phyloP scores from a whole-genome alignment of 2,113 vertebrate genomes.

The Phylloscopus whistleri region DNA sequence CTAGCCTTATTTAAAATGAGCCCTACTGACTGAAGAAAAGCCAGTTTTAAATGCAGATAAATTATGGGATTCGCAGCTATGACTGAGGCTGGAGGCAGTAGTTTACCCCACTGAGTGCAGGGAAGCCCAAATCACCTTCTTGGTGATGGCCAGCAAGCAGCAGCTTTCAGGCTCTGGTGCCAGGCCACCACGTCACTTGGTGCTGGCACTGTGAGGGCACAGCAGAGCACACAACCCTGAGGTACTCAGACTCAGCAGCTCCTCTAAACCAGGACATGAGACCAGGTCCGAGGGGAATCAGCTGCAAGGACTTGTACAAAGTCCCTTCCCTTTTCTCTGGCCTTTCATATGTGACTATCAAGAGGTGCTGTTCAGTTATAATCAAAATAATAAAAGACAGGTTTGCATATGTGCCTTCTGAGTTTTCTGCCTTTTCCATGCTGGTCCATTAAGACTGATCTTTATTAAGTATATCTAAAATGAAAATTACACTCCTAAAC shows the following conservation, averaged over 20 bases:
- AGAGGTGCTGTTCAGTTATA: neutral
- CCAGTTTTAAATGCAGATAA: neutral
- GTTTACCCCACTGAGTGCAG: neutral
- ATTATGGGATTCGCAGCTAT: neutral
- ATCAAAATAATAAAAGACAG: neutral
- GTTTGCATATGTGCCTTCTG: neutral
- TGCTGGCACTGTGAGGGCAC: accelerated
- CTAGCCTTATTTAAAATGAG: neutral
- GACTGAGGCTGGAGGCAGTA: neutral
- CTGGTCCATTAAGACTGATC: neutral
- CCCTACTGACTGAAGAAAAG: neutral
- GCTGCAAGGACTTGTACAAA: neutral
- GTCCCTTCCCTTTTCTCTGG: neutral
- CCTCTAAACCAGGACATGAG: neutral
- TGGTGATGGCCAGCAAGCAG: accelerated
- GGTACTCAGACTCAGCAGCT: accelerated
- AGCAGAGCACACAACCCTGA: neutral
- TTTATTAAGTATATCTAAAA: slow-evolving; percentile 36
- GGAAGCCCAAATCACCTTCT: neutral
- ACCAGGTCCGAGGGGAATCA: accelerated
- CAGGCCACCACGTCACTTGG: accelerated
- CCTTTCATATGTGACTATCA: neutral
- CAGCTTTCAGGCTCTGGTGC: neutral
- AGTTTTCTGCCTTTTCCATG: neutral
- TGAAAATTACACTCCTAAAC: neutral